These are phyloP conservation scores for Magallana nippona DNA, from an alignment of 2,888 invertebrate species.

Conservation along the genomic window DNA sequence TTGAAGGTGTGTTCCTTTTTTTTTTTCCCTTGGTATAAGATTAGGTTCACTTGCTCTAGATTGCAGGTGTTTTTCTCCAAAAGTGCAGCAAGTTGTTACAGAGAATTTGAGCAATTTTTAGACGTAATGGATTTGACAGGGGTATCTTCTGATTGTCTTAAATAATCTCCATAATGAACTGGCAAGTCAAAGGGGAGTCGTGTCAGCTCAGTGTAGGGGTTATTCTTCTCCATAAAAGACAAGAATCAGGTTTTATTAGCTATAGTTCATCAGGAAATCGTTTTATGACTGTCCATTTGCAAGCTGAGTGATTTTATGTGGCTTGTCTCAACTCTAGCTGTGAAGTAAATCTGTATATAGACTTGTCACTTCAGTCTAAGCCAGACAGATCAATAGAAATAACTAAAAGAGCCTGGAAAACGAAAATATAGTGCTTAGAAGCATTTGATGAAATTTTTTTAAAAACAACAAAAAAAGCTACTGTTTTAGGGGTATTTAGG, in stretches of 20 bases:
- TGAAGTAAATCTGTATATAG: conserved; percentile 35
- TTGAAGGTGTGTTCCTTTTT: conserved; percentile 9
- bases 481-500: no score
- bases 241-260: conserved; percentile 16
- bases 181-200: conserved; percentile 21
- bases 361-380: conserved; percentile 14
- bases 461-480: neutral
- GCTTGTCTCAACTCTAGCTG: conserved; percentile 27
- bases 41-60: conserved; percentile 15
- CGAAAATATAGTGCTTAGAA: neutral
- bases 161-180: conserved; percentile 23
- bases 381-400: conserved; percentile 22
- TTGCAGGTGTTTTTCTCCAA: neutral
- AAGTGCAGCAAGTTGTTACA: neutral
- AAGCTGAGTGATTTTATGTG: conserved; percentile 33
- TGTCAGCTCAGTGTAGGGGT: conserved; percentile 7
- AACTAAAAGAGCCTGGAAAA: conserved; percentile 17
- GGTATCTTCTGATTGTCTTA: conserved; percentile 33
- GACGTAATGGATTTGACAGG: conserved; percentile 20
- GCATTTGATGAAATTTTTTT: conserved; percentile 1
- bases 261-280: conserved; percentile 28
- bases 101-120: conserved; percentile 6
- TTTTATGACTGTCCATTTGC: conserved; percentile 33
- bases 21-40: neutral
- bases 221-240: conserved; percentile 7